Evolutionary conservation across 2,797 vertebrate genomes (phyloP).

Genomic region (Myoxocephalus aenaeus): DNA sequence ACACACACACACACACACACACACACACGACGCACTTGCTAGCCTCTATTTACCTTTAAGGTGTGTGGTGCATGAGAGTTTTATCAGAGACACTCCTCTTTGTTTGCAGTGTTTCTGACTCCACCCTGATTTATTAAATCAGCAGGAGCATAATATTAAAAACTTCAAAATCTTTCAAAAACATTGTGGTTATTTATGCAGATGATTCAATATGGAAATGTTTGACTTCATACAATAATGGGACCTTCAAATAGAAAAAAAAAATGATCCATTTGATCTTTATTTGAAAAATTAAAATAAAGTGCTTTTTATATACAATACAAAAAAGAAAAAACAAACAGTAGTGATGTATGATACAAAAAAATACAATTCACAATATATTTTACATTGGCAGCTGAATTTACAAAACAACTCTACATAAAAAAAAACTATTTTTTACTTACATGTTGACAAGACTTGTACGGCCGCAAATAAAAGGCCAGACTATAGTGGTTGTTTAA

Average conservation of each 20-base stretch:
- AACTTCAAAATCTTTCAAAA: neutral
- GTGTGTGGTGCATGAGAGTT: conserved; percentile 62
- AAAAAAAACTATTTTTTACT: conserved; percentile 65
- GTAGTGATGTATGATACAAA: conserved; percentile 86
- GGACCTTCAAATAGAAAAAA: conserved; percentile 51
- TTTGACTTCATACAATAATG: conserved; percentile 7
- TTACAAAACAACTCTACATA: conserved; percentile 85
- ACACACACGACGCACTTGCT: conserved; percentile 20
- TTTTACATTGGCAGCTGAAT: conserved; percentile 87
- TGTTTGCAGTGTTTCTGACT: conserved; percentile 40
- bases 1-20: neutral
- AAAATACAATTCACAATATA: conserved; percentile 84
- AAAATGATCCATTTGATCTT: conserved; percentile 76
- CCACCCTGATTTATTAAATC: conserved; percentile 41
- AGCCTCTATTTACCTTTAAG: conserved; percentile 75
- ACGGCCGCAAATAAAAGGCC: conserved; percentile 74
- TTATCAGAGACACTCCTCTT: conserved; percentile 66
- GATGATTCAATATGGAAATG: neutral
- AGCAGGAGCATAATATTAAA: neutral
- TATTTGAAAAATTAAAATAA: conserved; percentile 90
- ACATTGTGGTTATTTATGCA: neutral
- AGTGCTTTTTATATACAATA: conserved; percentile 89
- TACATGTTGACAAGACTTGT: conserved; percentile 76
- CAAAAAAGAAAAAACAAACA: conserved; percentile 81
- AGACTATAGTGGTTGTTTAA: conserved; percentile 74